phyloP scores from a whole-genome alignment of 2,113 vertebrate species.

The Peromyscus maniculatus region DNA sequence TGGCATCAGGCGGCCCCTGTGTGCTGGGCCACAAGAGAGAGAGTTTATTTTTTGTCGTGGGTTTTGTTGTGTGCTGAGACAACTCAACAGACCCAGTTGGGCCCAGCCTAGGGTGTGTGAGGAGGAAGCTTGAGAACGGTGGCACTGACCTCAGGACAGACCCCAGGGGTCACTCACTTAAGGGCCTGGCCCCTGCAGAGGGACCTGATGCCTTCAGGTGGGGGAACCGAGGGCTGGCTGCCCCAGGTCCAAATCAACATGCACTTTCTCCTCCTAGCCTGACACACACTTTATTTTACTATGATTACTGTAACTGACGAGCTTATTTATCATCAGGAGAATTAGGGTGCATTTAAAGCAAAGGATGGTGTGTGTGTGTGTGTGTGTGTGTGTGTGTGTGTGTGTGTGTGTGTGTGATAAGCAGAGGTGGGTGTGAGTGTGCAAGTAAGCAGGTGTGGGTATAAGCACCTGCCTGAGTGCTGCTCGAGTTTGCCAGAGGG shows the following conservation, averaged over 20 bases:
- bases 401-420: not conserved
- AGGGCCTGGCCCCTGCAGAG: not conserved
- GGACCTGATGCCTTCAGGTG: not conserved
- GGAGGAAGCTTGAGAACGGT: not conserved
- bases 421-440: not conserved
- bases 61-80: conserved; percentile 79
- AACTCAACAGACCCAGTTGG: not conserved
- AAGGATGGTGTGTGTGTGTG: not conserved
- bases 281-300: conserved; percentile 64
- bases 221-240: too few relatives aligned
- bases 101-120: not conserved
- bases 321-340: not conserved
- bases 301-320: conserved; percentile 34
- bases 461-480: not conserved
- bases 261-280: conserved; percentile 78
- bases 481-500: not conserved
- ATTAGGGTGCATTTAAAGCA: not conserved
- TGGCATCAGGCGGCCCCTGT: not conserved
- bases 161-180: not conserved
- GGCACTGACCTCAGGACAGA: not conserved
- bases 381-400: not conserved
- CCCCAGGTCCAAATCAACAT: not conserved
- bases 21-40: conserved; percentile 78
- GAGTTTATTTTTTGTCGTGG: conserved; percentile 90
- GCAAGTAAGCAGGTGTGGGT: not conserved